Evolutionary conservation across 2,888 invertebrate genomes (phyloP).

Genomic region (Nowickia ferox): DNA sequence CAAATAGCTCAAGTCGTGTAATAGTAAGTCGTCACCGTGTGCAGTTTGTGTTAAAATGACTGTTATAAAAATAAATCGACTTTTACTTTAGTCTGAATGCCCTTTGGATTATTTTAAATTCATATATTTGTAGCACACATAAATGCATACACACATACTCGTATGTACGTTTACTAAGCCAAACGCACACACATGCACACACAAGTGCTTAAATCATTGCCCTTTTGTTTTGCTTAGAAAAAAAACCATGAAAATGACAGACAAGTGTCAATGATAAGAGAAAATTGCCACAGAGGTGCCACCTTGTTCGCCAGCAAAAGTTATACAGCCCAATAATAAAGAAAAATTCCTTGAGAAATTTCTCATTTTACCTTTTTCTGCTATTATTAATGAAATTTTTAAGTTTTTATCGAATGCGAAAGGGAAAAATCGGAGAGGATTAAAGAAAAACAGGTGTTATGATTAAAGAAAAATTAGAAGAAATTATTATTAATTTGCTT

Average conservation of each 20-base stretch:
- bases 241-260: slow-evolving; percentile 41
- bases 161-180: neutral
- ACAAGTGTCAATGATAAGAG: slow-evolving; percentile 43
- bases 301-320: neutral
- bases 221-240: slow-evolving; percentile 36
- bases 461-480: too few relatives aligned
- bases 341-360: too few relatives aligned
- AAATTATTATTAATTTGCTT: too few relatives aligned
- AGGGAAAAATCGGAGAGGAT: too few relatives aligned
- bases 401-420: too few relatives aligned
- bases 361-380: too few relatives aligned
- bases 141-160: neutral
- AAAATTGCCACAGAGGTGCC: slow-evolving; percentile 19
- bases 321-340: too few relatives aligned
- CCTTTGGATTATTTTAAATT: slow-evolving; percentile 44
- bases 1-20: slow-evolving; percentile 51
- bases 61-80: slow-evolving; percentile 30
- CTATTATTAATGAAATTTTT: too few relatives aligned
- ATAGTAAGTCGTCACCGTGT: slow-evolving; percentile 36
- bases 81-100: slow-evolving; percentile 46
- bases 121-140: neutral
- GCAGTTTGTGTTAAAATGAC: slow-evolving; percentile 27
- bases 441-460: too few relatives aligned
- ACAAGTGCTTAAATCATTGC: neutral
- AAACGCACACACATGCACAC: neutral